Conservation (phyloP, 2,888 invertebrate genomes). For the Ashinkailepas kermadecensis region DNA sequence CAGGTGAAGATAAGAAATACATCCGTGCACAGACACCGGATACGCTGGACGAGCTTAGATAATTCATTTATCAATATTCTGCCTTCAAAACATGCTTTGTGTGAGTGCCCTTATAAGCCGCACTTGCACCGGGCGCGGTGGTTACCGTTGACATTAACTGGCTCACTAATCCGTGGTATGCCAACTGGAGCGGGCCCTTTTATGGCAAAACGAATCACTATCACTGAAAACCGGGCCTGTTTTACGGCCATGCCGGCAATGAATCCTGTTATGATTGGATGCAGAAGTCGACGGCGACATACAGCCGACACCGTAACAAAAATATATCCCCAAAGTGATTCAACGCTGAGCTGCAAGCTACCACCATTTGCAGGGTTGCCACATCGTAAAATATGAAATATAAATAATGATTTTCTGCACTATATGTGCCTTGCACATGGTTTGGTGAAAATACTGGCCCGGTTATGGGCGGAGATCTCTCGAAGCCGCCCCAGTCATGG, state of each 20-base stretch:
- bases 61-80: background rate
- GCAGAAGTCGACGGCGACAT: slow-evolving; percentile 2
- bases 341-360: background rate
- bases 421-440: slow-evolving; percentile 9
- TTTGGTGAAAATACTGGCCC: background rate
- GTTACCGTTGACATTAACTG: slow-evolving; percentile 3
- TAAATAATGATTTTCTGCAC: slow-evolving; percentile 13
- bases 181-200: slow-evolving; percentile 13
- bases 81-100: background rate
- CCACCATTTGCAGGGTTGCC: background rate
- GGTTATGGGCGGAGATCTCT: background rate
- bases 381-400: slow-evolving; percentile 22
- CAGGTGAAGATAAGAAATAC: background rate
- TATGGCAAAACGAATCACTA: slow-evolving; percentile 13
- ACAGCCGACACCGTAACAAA: background rate
- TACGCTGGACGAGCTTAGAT: background rate
- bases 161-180: background rate
- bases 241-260: background rate
- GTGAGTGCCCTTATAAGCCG: background rate
- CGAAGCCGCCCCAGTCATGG: background rate
- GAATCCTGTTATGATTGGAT: slow-evolving; percentile 17
- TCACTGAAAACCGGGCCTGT: slow-evolving; percentile 8
- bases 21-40: background rate
- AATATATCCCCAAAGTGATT: background rate
- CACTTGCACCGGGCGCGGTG: background rate